Percentiles rank a stretch among this genome's conserved stretches.
Conservation (phyloP, 2,888 invertebrate genomes). For the Drosophila hamatofila region DNA sequence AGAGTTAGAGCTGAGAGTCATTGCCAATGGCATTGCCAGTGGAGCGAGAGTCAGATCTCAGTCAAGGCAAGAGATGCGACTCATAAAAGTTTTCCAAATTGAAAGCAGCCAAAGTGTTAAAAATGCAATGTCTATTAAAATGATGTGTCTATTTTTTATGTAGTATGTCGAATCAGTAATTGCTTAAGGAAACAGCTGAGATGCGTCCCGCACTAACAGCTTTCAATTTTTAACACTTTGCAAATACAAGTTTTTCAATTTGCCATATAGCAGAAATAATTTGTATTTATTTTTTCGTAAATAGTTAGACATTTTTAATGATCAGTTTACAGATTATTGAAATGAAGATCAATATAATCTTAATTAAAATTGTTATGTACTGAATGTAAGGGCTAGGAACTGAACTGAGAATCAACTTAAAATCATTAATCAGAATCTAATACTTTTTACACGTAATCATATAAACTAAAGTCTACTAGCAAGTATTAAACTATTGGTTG, state of each 20-base stretch:
- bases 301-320: not conserved
- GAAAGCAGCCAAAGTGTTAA: not conserved
- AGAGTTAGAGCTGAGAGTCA: constrained; percentile 1
- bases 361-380: not conserved
- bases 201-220: not conserved
- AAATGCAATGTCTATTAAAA: not conserved
- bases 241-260: not conserved
- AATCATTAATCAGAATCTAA: not conserved
- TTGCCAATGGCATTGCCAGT: constrained; percentile 1
- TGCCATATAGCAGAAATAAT: not conserved
- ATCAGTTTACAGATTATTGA: no score
- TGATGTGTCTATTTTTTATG: not conserved
- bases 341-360: no score
- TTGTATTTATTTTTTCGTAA: not conserved
- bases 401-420: no score
- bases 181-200: not conserved
- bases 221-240: not conserved
- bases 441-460: no score
- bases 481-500: no score
- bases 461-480: no score
- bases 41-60: constrained; percentile 10
- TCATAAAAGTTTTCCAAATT: constrained; percentile 7
- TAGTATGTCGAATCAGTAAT: not conserved
- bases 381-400: not conserved
- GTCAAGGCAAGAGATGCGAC: constrained; percentile 10